A percentile compares a stretch with the other conserved stretches of the same genome.
Conservation (phyloP, 2,888 invertebrate genomes). For the Napeogenes sylphis region DNA sequence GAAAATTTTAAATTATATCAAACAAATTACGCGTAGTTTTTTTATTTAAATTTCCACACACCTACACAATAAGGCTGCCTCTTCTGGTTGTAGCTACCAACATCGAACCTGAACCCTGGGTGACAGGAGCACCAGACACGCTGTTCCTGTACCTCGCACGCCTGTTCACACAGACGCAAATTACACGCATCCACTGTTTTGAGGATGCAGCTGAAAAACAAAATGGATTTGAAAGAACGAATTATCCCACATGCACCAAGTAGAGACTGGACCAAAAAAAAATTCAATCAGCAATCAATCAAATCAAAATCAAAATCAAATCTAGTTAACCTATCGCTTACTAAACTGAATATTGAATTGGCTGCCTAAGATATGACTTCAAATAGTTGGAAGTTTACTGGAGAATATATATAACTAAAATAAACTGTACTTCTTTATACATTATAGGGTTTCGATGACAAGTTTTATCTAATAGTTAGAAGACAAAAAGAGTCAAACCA, state of each 20-base stretch:
- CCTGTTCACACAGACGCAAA: slow-evolving; percentile 81
- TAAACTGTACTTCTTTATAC: no score
- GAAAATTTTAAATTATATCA: neutral
- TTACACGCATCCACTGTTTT: slow-evolving; percentile 80
- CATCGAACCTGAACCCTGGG: slow-evolving; percentile 79
- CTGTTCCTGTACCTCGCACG: slow-evolving; percentile 79
- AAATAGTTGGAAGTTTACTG: no score
- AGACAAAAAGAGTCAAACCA: no score
- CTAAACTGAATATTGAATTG: no score
- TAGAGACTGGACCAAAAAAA: no score
- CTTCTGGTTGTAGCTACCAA: slow-evolving; percentile 76
- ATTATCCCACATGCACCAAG: no score
- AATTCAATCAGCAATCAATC: no score
- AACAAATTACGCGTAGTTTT: neutral
- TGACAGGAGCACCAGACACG: slow-evolving; percentile 82
- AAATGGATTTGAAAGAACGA: neutral
- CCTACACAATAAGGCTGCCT: slow-evolving; percentile 81
- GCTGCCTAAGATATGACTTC: neutral
- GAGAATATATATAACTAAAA: no score
- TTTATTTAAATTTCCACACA: slow-evolving; percentile 33
- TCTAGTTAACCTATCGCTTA: no score
- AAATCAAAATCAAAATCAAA: no score
- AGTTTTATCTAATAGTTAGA: no score
- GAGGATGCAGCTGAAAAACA: slow-evolving; percentile 74
- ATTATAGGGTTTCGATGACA: no score